Evolutionary conservation across 2,888 invertebrate genomes (phyloP), one percentile per base, ranked within the genome.

Genomic region (Trilocha varians): DNA sequence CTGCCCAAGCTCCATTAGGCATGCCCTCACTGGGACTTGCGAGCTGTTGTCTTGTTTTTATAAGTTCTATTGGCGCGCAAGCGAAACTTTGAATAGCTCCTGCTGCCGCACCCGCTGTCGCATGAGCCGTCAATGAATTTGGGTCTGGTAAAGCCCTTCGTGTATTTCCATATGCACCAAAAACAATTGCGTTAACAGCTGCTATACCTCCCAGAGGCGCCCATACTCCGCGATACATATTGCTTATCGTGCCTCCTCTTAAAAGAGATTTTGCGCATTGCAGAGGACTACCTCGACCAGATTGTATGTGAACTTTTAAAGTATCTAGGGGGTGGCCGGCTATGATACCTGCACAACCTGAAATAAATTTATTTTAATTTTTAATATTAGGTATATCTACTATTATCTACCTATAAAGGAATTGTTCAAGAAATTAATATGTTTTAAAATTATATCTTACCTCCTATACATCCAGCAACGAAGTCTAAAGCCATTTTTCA

Each of bases 301-400:
- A 94, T 75, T 96, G 96, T 55, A 96, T 78, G 61, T 93, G 92
- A 16, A 96, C 94, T 88, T 97, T 97, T 44, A 97, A 89, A 40
- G 97, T 97, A 78, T 97, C 97, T 59, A 97, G 85, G 37, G 97
- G 97, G 83, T 97, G 95, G 41, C 97, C 96, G 51, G 96, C 95
- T 57, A 96, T 70, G 43, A 97, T 93, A 60, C 96, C 96, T 53
- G 96, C 95, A 72, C 93, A 93, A 65, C 97, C 97, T 97, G 70
- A 46, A 87, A 86, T n/a, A 15, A 34, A 36, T 32, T 38, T 13
- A 42, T 6, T 11, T 2, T 5, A 17, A 8, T 14, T 32, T 25
- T 9, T 15, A 32, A 13, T 11, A 5, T 15, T 34, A 18, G 14
- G 16, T 3, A 25, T 25, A 9, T 25, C 25, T 5, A 25, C 13